phyloP scores from a whole-genome alignment of 2,113 vertebrate species.

The Gallinago jamesoni region DNA sequence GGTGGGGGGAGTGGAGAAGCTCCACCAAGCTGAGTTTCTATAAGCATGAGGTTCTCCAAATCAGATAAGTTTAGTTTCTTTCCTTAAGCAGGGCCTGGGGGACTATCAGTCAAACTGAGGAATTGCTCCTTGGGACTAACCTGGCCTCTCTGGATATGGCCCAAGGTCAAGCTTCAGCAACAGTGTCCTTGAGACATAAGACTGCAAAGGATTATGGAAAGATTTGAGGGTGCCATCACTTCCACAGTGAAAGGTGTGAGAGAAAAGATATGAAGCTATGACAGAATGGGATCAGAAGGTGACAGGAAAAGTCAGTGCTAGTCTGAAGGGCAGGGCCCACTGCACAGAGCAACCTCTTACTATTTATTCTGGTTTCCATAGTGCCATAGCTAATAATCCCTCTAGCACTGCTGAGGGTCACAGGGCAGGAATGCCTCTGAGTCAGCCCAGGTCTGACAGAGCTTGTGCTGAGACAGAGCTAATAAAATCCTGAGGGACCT shows the following conservation, averaged over 20 bases:
- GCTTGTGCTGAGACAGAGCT: not conserved
- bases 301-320: constrained; percentile 29
- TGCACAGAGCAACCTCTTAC: not conserved
- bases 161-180: not conserved
- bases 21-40: not conserved
- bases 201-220: not conserved
- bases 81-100: not conserved
- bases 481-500: constrained; percentile 19
- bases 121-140: not conserved
- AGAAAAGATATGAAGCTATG: constrained; percentile 4
- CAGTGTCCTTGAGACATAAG: not conserved
- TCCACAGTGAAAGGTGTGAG: constrained; percentile 13
- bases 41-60: not conserved
- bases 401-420: constrained; percentile 1
- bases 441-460: not conserved
- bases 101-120: not conserved
- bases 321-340: not conserved
- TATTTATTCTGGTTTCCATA: constrained; percentile 28
- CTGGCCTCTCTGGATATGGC: not conserved
- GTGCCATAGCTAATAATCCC: constrained; percentile 23
- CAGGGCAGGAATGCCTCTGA: not conserved
- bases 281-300: constrained; percentile 31
- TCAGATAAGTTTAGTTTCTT: not conserved
- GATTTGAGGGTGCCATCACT: constrained; percentile 37
- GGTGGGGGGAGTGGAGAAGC: not conserved